Base-by-base conservation (phyloP, 2,888 invertebrate species). In the Sinopyrophorus schimmeli region DNA sequence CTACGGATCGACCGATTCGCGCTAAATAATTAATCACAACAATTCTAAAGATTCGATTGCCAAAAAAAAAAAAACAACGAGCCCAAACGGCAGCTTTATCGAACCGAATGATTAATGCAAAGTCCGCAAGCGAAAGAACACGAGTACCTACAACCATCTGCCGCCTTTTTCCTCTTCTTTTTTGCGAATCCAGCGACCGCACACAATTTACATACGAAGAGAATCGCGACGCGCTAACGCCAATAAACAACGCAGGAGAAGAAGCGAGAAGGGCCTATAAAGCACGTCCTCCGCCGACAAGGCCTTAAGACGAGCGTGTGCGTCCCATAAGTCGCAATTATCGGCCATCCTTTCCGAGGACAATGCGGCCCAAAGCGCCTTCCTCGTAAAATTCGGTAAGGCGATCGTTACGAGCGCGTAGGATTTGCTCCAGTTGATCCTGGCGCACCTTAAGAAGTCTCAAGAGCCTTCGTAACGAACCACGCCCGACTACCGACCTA, bases 261-360 rank as follows among this genome's bases (percentile, higher is more conserved):
- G 65, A 59, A 60, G 63, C 63, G 63, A 64, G 68, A 65, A 61
- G 63, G 65, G 59, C n/a, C 55, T 65, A 66, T 67, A 66, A 66
- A 66, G 53, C 53, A 65, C 61, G 70, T 70, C n/a, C n/a, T n/a
- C 63, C 69, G 70, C 62, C 62, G 67, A 63, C 62, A 63, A 63
- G 67, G 63, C 62, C 62, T 67, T 65, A 66, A 68, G 64, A 70
- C 69, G 68, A 70, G 67, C 59, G 69, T 70, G 68, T 70, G 67
- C 59, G 69, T 70, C 71, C 59, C 70, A 70, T 71, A 71, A 70
- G 67, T 71, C 66, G 71, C 70, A 71, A 71, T 71, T 71, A 71
- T 70, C 64, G 63, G 64, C 65, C 68, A 67, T 70, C 68, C 70
- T 69, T 68, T 66, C 62, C 69, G 70, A 69, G 69, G 68, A 60